A percentile compares a stretch with the other conserved stretches of the same genome.
Conservation (phyloP, 2,797 vertebrate species). For the Moxostoma hubbsi region DNA sequence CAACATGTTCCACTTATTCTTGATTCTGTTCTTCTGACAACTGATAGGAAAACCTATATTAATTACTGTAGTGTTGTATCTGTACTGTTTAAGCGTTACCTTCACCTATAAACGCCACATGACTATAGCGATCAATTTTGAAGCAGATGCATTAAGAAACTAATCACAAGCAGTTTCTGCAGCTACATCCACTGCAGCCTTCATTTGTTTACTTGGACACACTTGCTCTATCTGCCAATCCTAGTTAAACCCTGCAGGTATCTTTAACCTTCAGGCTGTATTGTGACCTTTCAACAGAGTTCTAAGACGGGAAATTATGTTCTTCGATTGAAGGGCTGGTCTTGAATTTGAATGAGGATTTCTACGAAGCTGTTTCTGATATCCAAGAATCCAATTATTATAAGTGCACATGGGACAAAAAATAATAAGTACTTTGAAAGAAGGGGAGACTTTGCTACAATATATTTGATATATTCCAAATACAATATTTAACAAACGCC, state of each 20-base stretch:
- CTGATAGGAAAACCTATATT: too few species aligned
- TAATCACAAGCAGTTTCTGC: neutral
- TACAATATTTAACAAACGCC: too few species aligned
- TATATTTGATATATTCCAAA: too few species aligned
- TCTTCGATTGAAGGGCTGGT: neutral
- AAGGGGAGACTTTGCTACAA: too few species aligned
- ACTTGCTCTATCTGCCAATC: neutral
- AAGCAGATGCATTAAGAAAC: neutral
- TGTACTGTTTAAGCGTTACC: too few species aligned
- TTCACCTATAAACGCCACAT: neutral
- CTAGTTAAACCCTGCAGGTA: neutral
- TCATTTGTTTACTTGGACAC: neutral
- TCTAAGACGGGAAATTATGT: neutral
- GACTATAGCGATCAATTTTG: neutral
- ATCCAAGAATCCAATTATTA: conserved; percentile 30
- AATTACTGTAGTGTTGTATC: too few species aligned
- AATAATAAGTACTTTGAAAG: conserved; percentile 17
- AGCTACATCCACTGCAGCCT: neutral
- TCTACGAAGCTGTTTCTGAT: neutral
- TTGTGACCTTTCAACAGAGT: conserved; percentile 13
- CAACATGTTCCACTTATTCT: too few species aligned
- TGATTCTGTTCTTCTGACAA: too few species aligned
- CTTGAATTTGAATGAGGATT: conserved; percentile 6
- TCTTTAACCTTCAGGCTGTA: neutral
- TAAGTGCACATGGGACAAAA: neutral